Base-by-base conservation (phyloP, 2,888 invertebrate species). In the Drosophila diplacantha region DNA sequence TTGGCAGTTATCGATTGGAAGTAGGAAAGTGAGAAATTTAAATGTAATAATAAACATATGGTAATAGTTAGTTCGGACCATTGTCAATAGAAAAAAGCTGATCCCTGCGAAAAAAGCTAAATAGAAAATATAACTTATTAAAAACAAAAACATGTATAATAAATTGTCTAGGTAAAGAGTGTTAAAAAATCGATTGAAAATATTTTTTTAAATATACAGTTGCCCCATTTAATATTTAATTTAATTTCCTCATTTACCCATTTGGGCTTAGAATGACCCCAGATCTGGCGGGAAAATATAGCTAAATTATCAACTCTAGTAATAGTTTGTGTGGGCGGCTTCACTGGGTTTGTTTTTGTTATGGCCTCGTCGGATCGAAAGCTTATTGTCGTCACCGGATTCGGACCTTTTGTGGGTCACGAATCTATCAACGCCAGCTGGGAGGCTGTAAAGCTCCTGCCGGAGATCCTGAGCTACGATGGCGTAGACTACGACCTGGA, bases 341-440 rank as follows among this genome's bases (percentile, higher is more conserved):
- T 63, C 49, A 63, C 47, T 53, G 69, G 65, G 22, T 63, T 65
- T 44, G 38, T 37, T 38, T 38, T 41, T 41, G 61, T 54, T 49
- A 79, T 81, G 78, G 64, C 78, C 52, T 74, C 80, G 18, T n/a
- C 37, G 32, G 82, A 79, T 39, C 63, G 81, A 64, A 82, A 83
- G 61, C 57, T 84, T 32, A 82, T 89, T 51, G 61, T 93, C 47
- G 90, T 93, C 5, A 92, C 93, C 65, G 95, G 95, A n/a, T 95
- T 95, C 88, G 95, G 94, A 0, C 93, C 93, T 22, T 95, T 95
- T 88, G 86, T 88, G 18, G 89, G 89, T 4, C 93, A 95, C 81
- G 85, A 87, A 55, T 63, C 78, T 3, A 87, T 93, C 5, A 95
- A 95, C 86, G 92, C 95, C 3, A 95, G 94, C 83, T 95, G 94